These are phyloP conservation scores for Stercorarius parasiticus DNA, from an alignment of 2,113 vertebrate genomes.

Conservation along the genomic window DNA sequence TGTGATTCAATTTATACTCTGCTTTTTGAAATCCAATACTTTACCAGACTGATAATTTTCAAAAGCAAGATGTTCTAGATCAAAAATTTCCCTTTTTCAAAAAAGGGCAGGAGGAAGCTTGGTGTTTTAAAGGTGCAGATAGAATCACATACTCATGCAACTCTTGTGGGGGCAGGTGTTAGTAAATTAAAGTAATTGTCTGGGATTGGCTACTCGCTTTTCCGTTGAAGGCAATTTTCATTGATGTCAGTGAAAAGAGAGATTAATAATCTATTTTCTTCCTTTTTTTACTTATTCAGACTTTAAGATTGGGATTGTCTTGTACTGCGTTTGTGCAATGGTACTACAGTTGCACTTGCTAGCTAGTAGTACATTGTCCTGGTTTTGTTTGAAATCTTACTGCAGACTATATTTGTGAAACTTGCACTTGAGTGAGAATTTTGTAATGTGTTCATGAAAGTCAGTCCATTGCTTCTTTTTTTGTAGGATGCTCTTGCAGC, in stretches of 20 bases:
- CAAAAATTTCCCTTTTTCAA: background rate
- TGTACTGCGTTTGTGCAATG: background rate
- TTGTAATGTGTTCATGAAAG: background rate
- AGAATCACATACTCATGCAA: background rate
- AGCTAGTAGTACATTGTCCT: background rate
- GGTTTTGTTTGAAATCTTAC: background rate
- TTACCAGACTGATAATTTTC: background rate
- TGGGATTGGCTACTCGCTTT: background rate
- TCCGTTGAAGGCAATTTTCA: background rate
- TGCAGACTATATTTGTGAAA: background rate
- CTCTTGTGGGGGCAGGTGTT: background rate
- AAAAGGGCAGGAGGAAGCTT: background rate
- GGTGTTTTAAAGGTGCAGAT: background rate
- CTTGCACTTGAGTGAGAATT: background rate
- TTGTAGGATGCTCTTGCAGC: slow-evolving; percentile 87
- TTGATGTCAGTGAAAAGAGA: background rate
- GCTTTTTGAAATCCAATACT: background rate
- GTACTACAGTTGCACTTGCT: background rate
- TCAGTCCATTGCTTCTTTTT: background rate
- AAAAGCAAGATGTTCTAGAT: background rate
- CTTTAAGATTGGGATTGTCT: background rate
- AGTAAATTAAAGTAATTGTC: background rate
- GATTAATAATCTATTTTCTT: background rate
- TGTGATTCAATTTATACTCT: background rate
- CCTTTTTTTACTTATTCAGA: background rate